Evolutionary conservation across 2,797 vertebrate genomes (phyloP).

Genomic region (Delichon dasypus): DNA sequence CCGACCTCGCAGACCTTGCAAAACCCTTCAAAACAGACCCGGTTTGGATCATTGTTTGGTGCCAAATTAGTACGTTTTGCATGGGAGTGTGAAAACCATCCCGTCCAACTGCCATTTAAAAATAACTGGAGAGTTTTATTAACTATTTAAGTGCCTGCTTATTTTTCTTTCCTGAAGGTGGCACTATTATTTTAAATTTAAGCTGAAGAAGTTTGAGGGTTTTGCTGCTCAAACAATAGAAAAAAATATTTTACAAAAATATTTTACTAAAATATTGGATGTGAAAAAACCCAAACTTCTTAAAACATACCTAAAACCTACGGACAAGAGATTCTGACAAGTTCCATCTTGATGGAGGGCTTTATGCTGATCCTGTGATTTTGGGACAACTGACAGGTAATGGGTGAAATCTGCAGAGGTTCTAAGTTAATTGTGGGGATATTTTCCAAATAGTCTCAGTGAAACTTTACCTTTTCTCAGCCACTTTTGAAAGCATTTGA

Average conservation of each 20-base stretch:
- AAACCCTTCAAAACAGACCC: neutral
- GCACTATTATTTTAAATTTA: slow-evolving; percentile 49
- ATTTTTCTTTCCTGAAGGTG: slow-evolving; percentile 54
- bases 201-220: neutral
- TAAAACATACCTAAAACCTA: neutral
- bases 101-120: neutral
- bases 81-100: neutral
- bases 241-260: neutral
- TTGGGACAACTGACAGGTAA: neutral
- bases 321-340: neutral
- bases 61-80: neutral
- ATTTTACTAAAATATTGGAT: neutral
- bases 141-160: neutral
- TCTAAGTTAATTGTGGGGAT: neutral
- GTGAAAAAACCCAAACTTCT: fast-evolving
- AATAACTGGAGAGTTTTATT: neutral
- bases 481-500: neutral
- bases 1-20: neutral
- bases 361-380: neutral
- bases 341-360: neutral
- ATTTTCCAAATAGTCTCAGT: neutral
- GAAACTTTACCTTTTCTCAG: neutral
- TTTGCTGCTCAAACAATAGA: neutral
- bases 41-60: neutral
- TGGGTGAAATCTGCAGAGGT: neutral